Conservation (phyloP, 2,797 vertebrate species). For the Hypotaenidia philippensis region DNA sequence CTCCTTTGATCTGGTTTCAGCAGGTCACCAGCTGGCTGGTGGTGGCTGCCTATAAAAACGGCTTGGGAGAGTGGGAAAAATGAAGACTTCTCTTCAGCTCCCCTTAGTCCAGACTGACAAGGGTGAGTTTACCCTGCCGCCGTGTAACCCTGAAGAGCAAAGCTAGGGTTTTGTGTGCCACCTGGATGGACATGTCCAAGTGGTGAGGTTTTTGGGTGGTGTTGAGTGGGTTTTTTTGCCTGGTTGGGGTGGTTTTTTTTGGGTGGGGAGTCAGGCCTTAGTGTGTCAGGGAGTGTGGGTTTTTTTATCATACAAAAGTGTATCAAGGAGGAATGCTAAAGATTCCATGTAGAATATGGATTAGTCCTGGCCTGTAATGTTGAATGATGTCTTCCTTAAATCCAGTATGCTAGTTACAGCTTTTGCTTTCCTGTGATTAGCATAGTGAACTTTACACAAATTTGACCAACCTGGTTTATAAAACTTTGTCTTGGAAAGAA, state of each 20-base stretch:
- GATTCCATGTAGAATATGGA: not conserved
- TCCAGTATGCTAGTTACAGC: not conserved
- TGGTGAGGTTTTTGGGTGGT: not conserved
- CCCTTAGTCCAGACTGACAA: not conserved
- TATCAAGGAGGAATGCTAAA: not conserved
- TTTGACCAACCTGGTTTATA: not conserved
- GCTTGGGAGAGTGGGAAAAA: not conserved
- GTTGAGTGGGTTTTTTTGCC: too few species aligned
- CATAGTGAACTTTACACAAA: not conserved
- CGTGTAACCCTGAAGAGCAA: not conserved
- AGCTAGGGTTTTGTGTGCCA: not conserved
- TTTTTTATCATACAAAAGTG: not conserved
- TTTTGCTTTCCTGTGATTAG: not conserved
- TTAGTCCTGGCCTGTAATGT: not conserved
- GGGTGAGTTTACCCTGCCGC: not conserved
- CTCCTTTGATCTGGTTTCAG: not conserved
- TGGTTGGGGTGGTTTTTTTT: too few species aligned
- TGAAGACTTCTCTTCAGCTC: not conserved
- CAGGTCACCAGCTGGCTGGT: not conserved
- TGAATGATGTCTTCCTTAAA: not conserved
- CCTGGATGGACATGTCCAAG: not conserved
- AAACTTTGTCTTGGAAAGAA: not conserved
- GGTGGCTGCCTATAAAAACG: not conserved
- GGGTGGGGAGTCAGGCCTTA: not conserved
- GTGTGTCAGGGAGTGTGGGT: not conserved